These are phyloP conservation scores for Zaprionus tsacasi DNA, from an alignment of 1,140 invertebrate species.

Conservation along the genomic window DNA sequence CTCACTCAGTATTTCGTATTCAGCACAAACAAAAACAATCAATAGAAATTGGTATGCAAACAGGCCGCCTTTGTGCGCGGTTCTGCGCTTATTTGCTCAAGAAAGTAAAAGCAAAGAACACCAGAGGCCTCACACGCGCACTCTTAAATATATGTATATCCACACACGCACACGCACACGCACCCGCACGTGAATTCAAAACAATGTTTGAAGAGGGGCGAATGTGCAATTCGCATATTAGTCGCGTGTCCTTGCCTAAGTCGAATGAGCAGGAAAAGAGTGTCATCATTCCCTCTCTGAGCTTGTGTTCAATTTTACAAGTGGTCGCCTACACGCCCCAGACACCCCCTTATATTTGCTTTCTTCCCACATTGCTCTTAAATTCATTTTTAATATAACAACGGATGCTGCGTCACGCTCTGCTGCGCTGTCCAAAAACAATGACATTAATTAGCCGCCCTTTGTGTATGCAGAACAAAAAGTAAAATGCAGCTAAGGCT, in stretches of 20 bases:
- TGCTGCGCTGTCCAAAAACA: conserved; percentile 71
- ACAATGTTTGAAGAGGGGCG: conserved; percentile 14
- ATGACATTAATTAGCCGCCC: conserved; percentile 78
- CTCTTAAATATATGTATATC: too few relatives aligned
- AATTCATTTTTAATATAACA: conserved; percentile 76
- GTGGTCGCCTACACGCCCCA: neutral
- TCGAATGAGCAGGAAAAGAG: conserved; percentile 19
- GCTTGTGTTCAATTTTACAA: conserved; percentile 32
- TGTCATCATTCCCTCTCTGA: conserved; percentile 6
- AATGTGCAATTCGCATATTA: neutral
- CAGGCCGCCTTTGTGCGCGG: conserved; percentile 58
- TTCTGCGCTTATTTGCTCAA: conserved; percentile 62
- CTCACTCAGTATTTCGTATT: conserved; percentile 11
- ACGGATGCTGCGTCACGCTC: conserved; percentile 59
- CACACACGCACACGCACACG: neutral
- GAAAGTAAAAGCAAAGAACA: conserved; percentile 71
- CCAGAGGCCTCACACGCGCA: conserved; percentile 23
- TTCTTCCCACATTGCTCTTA: conserved; percentile 11
- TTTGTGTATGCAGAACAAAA: conserved; percentile 72
- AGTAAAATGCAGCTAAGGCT: conserved; percentile 58
- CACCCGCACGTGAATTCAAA: conserved; percentile 16
- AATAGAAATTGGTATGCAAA: conserved; percentile 79
- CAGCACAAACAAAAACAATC: conserved; percentile 76
- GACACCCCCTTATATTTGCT: neutral
- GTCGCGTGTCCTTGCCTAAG: neutral